Evolutionary conservation across 2,888 invertebrate species (phyloP), one percentile per base, ranked within the genome.

Genomic region (Calameuta filiformis): DNA sequence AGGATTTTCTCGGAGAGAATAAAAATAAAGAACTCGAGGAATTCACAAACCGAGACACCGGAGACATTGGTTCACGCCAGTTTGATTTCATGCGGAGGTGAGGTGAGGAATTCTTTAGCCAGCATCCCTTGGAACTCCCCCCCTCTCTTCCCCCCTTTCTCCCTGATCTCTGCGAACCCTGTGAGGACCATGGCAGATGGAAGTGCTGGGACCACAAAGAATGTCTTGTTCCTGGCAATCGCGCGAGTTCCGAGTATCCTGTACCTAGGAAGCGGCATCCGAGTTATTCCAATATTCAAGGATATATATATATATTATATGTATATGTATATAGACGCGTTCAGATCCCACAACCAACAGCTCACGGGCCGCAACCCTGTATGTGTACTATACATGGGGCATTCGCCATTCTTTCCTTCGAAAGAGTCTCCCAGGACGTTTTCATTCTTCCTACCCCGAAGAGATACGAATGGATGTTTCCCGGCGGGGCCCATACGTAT

Each of bases 211-310:
- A 56, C 80, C 83, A 83, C 84, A 81, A 87, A 85, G 88, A 90
- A 90, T 88, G 88, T 88, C 89, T 89, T 87, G 85, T 87, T 89
- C 83, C 81, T 80, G 81, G 86, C 85, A 85, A 85, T 85, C 85
- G 84, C 82, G 84, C 85, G 85, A 86, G 87, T 87, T 84, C 74
- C 77, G 78, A 80, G 73, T 34, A 68, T 31, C 34, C 76, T 15
- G 73, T 34, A 37, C 68, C 37, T n/a, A 33, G 79, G 79, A 84
- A 83, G 80, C 81, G 88, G 87, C 84, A 89, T 88, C 84, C 84
- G 80, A 89, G 87, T 88, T 88, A 88, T 89, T 89, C 84, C 89
- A 88, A 89, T 89, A 89, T 89, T 88, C 88, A 87, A 86, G 87
- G 87, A 86, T 86, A 85, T 85, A 87, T 85, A 84, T 84, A 83